Conservation (phyloP, 2,888 invertebrate genomes). For the Eulithis prunata region DNA sequence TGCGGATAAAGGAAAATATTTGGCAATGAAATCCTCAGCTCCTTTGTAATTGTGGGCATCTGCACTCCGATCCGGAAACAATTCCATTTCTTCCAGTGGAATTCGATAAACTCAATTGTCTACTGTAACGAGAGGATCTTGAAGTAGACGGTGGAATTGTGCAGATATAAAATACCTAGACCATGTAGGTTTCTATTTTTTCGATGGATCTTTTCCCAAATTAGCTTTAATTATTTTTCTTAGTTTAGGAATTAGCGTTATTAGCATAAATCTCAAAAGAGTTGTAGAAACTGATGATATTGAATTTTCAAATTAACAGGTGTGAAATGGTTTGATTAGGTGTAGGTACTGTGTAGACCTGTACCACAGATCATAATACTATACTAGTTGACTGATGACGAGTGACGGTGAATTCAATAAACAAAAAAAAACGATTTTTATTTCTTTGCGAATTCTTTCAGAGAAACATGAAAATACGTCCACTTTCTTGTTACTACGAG, state of each 20-base stretch:
- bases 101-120: constrained; percentile 33
- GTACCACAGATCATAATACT: no score
- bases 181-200: no score
- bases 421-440: no score
- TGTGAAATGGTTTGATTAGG: constrained; percentile 22
- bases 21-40: constrained; percentile 77
- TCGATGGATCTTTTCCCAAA: neutral
- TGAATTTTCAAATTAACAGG: constrained; percentile 19
- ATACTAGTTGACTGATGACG: no score
- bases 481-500: no score
- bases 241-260: constrained; percentile 10
- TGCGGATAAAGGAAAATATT: constrained; percentile 77
- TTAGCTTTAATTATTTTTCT: constrained; percentile 6
- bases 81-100: constrained; percentile 41
- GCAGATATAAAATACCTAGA: neutral
- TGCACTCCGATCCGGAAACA: constrained; percentile 46
- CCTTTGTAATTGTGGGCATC: constrained; percentile 69
- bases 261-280: constrained; percentile 27
- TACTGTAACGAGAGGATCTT: constrained; percentile 13
- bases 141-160: neutral
- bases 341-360: neutral
- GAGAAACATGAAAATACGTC: no score
- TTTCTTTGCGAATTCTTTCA: no score
- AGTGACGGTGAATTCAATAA: no score
- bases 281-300: constrained; percentile 17